A percentile compares a stretch with the other conserved stretches of the same genome.
These are phyloP conservation scores for Engraulis encrasicolus DNA, from an alignment of 2,113 vertebrate species.

Conservation along the genomic window DNA sequence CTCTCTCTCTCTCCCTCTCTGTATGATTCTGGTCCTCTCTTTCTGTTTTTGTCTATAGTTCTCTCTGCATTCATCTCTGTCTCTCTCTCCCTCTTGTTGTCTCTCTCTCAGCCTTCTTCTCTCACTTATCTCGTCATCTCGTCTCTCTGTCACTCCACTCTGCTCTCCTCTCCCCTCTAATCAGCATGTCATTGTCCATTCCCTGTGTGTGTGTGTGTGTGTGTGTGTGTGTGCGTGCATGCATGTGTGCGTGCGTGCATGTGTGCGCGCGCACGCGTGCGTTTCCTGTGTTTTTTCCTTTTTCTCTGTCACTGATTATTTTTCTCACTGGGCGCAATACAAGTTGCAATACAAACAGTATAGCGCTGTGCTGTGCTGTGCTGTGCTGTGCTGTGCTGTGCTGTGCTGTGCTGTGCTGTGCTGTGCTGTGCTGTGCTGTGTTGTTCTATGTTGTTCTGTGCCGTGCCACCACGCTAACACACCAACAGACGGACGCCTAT, in stretches of 20 bases:
- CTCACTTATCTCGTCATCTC: not conserved
- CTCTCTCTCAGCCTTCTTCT: not conserved
- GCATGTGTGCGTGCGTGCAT: conserved; percentile 48
- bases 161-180: too few relatives aligned
- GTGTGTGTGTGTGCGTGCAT: not conserved
- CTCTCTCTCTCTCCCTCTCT: too few relatives aligned
- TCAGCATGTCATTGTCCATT: not conserved
- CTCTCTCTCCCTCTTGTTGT: not conserved
- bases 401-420: not conserved
- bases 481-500: conserved; percentile 10
- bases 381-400: not conserved
- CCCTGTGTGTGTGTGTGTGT: not conserved
- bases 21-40: too few relatives aligned
- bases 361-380: too few relatives aligned
- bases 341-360: not conserved
- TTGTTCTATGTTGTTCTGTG: not conserved
- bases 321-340: not conserved
- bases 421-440: not conserved
- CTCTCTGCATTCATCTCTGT: not conserved
- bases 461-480: too few relatives aligned
- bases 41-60: too few relatives aligned
- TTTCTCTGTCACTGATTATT: not conserved
- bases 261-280: conserved; percentile 27
- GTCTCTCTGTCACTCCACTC: not conserved
- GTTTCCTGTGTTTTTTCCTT: too few relatives aligned